phyloP scores from a whole-genome alignment of 2,113 vertebrate genomes.

The Rhabdornis inornatus region DNA sequence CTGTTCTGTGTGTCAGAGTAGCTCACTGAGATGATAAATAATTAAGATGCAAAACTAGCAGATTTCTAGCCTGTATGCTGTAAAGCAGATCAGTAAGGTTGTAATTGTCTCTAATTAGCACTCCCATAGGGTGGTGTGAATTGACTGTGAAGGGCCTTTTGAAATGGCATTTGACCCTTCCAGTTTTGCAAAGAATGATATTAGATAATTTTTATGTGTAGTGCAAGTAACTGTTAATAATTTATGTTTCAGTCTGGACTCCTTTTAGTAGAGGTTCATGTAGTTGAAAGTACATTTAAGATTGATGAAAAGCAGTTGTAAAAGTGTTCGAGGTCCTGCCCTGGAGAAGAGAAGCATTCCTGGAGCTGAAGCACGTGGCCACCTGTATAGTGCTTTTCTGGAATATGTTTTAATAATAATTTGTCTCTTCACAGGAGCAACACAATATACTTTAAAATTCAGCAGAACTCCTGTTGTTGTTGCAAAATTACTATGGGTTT shows the following conservation, averaged over 20 bases:
- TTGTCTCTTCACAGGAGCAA: neutral
- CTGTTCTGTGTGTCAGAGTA: neutral
- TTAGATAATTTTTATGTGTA: neutral
- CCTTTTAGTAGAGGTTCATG: neutral
- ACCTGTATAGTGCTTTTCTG: neutral
- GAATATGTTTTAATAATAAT: neutral
- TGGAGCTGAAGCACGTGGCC: neutral
- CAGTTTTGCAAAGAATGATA: neutral
- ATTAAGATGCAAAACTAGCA: neutral
- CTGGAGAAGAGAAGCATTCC: neutral
- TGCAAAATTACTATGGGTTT: neutral
- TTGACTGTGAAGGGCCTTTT: neutral
- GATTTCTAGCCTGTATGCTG: neutral
- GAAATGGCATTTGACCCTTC: neutral
- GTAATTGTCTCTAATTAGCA: neutral
- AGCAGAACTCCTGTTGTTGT: neutral
- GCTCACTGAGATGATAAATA: neutral
- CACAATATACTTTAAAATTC: neutral
- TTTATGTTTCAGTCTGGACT: neutral
- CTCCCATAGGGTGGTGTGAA: neutral
- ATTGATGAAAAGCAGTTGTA: neutral
- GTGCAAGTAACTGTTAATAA: neutral
- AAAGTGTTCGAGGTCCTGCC: neutral
- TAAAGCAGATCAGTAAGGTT: neutral
- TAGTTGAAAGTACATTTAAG: neutral